These are phyloP conservation scores for Peromyscus maniculatus DNA, from an alignment of 2,113 vertebrate species.

Conservation along the genomic window DNA sequence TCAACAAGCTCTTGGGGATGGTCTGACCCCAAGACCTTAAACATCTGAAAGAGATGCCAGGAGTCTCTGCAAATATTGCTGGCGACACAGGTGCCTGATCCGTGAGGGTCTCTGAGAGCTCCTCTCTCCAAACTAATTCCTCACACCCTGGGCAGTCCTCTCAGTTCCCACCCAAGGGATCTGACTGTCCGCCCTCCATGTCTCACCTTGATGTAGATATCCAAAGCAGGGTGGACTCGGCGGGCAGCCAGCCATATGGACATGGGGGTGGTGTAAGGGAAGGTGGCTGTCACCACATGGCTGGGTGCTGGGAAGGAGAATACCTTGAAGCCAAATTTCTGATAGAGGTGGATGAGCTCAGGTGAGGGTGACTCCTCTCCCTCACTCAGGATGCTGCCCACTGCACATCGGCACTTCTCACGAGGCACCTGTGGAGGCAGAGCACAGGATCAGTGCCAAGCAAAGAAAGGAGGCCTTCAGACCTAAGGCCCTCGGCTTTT, in stretches of 20 bases:
- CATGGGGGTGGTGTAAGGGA: constrained; percentile 90
- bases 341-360: constrained; percentile 91
- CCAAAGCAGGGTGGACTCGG: constrained; percentile 92
- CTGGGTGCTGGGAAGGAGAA: constrained; percentile 95
- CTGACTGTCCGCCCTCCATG: background rate
- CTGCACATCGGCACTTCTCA: constrained; percentile 91
- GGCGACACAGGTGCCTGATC: background rate
- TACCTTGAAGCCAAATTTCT: constrained; percentile 94
- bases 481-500: background rate
- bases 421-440: constrained; percentile 87
- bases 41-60: constrained; percentile 26
- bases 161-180: background rate
- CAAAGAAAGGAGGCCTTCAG: background rate
- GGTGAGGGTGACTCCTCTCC: constrained; percentile 89
- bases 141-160: background rate
- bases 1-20: constrained; percentile 32
- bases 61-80: background rate
- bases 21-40: background rate
- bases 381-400: constrained; percentile 95
- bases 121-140: background rate
- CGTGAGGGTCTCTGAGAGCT: background rate
- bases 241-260: constrained; percentile 91
- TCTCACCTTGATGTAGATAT: constrained; percentile 94
- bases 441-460: constrained; percentile 2
- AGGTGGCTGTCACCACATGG: constrained; percentile 93